A percentile compares a stretch with the other conserved stretches of the same genome.
phyloP scores from a whole-genome alignment of 2,797 vertebrate species.

The Chaetodon trifasciatus region DNA sequence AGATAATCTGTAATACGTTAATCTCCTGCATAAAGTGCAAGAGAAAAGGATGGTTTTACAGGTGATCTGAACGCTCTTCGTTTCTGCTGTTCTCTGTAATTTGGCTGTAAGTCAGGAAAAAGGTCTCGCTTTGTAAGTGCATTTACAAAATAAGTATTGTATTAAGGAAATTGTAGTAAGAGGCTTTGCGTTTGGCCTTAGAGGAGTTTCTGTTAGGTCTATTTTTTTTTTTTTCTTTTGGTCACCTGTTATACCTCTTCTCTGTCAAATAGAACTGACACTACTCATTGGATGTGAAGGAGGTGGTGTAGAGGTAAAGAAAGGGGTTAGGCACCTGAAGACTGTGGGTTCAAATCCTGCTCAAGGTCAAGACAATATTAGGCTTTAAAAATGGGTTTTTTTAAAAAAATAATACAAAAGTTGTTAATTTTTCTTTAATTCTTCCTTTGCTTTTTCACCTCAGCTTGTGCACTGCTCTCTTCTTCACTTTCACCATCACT shows the following conservation, averaged over 20 bases:
- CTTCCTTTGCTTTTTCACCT: not conserved
- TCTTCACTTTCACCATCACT: not conserved
- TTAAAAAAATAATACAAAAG: not conserved
- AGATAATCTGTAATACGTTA: slow-evolving; percentile 1
- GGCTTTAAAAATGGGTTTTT: too few relatives aligned
- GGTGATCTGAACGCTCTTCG: not conserved
- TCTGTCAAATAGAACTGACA: not conserved
- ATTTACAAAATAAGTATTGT: not conserved
- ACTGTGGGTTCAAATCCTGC: not conserved
- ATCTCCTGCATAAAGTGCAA: not conserved
- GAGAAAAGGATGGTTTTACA: not conserved
- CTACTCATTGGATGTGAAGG: not conserved
- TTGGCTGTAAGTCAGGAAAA: not conserved
- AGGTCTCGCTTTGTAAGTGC: not conserved
- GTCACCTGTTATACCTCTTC: rapidly evolving
- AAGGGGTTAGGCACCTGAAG: rapidly evolving
- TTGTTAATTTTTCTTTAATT: too few relatives aligned
- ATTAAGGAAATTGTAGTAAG: too few relatives aligned
- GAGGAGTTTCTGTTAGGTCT: too few relatives aligned
- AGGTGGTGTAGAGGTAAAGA: not conserved
- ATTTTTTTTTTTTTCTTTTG: not conserved
- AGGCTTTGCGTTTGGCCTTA: not conserved
- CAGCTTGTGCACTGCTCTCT: too few relatives aligned
- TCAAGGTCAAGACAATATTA: rapidly evolving
- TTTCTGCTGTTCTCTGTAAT: not conserved